Percentiles rank a stretch among this genome's conserved stretches.
These are phyloP conservation scores for Tenthredo livida DNA, from an alignment of 2,888 invertebrate species.

Conservation along the genomic window DNA sequence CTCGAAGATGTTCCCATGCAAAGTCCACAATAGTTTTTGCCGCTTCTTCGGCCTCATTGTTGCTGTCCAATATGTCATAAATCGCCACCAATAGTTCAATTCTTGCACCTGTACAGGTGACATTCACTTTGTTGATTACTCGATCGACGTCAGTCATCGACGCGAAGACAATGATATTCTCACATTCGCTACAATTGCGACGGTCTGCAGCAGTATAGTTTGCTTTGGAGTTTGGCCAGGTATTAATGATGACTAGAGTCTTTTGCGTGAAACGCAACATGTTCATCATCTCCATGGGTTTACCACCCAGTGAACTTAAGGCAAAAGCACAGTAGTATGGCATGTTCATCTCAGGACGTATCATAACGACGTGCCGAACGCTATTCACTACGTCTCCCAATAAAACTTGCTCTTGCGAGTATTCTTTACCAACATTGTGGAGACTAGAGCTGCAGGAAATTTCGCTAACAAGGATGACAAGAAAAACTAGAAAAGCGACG, in stretches of 20 bases:
- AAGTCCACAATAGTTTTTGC: conserved; percentile 11
- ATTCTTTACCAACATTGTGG: background rate
- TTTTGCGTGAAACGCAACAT: background rate
- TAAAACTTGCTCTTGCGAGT: background rate
- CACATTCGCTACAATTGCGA: background rate
- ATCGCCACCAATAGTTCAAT: background rate
- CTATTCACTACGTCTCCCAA: background rate
- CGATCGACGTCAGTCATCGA: background rate
- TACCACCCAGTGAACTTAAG: background rate
- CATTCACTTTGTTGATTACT: background rate
- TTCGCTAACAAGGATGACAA: background rate
- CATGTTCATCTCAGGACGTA: background rate
- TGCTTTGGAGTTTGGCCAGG: background rate
- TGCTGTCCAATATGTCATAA: background rate
- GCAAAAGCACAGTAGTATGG: background rate
- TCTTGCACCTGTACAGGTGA: background rate
- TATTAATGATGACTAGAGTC: background rate
- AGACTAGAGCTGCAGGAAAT: background rate
- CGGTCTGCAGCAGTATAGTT: background rate
- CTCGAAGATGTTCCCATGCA: background rate
- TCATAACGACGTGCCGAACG: background rate
- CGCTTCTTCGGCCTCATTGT: background rate
- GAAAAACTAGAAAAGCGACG: background rate
- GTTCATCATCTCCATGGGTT: background rate
- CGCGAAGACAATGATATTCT: background rate